Base-by-base conservation (phyloP, 2,888 invertebrate genomes). In the Dichetophora obliterata region DNA sequence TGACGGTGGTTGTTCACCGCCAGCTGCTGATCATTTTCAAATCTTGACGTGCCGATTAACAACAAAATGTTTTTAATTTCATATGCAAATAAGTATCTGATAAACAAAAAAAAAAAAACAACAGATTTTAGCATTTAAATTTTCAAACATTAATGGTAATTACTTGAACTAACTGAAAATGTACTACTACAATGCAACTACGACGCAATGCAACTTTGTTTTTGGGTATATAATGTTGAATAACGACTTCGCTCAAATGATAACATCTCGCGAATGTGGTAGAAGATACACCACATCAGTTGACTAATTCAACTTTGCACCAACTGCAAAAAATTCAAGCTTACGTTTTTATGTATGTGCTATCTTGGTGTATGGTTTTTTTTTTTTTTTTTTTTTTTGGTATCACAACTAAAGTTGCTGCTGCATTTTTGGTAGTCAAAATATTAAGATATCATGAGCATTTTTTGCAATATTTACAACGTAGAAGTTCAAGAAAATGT, bases 61-160 rank as follows among this genome's bases (percentile, higher is more conserved):
- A 57, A 43, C 74, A 76, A 78, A 74, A 65, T 78, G 52, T 69
- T 70, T 75, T 66, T 73, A 75, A 78, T 65, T 65, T 27, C 31
- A 59, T 50, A 78, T 76, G 78, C 70, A 78, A 78, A 78, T 76
- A 70, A 76, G 74, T 37, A 37, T 48, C 22, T 31, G 22, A 27
- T 50, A 34, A 8, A n/a, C n/a, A n/a, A 77, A 71, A 61, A 65
- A 52, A 65, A 70, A 75, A 70, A 31, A 16, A 3, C 14, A 70
- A n/a, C 27, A 54, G 37, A 70, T 54, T 50, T 16, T 19, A 54
- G n/a, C 52, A 54, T n/a, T 19, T 16, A 59, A 71, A 68, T 72
- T 75, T 78, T 61, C 59, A 66, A 70, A 71, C 70, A 74, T 75
- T 63, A 65, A 63, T 63, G 78, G 75, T 68, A 78, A 78, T 77